A percentile compares a stretch with the other conserved stretches of the same genome.
These are phyloP conservation scores for Monochamus saltuarius DNA, from an alignment of 1,140 invertebrate genomes.

Conservation along the genomic window DNA sequence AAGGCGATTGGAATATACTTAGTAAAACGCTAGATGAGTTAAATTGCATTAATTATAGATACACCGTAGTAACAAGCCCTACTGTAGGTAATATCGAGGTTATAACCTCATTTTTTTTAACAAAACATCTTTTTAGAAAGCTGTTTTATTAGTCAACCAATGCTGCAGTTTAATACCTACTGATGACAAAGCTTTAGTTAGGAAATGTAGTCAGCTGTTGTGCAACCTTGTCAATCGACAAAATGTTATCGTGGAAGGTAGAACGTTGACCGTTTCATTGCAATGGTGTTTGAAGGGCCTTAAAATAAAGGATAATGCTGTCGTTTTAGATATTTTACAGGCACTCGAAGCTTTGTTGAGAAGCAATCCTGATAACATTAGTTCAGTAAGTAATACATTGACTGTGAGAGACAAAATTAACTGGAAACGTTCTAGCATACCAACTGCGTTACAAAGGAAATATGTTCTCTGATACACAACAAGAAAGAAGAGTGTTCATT, in stretches of 20 bases:
- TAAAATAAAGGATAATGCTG: conserved; percentile 35
- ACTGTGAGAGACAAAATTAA: not conserved
- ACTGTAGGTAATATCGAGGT: conserved; percentile 45
- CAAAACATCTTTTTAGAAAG: conserved; percentile 43
- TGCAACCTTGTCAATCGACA: conserved; percentile 48
- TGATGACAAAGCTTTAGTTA: conserved; percentile 50
- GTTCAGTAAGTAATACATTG: conserved; percentile 35
- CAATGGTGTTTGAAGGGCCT: conserved; percentile 52
- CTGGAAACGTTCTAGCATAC: no score
- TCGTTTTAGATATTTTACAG: conserved; percentile 44
- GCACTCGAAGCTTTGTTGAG: conserved; percentile 38
- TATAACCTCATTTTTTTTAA: not conserved
- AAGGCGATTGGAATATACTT: conserved; percentile 50
- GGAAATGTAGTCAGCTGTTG: conserved; percentile 53
- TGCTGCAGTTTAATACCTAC: conserved; percentile 50
- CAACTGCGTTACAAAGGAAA: not conserved
- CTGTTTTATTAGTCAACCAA: conserved; percentile 52
- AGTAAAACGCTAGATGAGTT: conserved; percentile 51
- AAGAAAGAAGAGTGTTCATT: not conserved
- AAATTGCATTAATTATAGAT: conserved; percentile 51
- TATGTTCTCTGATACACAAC: conserved; percentile 1
- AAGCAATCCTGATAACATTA: conserved; percentile 37
- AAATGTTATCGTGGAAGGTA: conserved; percentile 46
- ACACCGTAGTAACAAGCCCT: conserved; percentile 43
- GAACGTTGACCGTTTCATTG: conserved; percentile 46